phyloP scores from a whole-genome alignment of 2,888 invertebrate genomes.

The Drosophila helvetica region DNA sequence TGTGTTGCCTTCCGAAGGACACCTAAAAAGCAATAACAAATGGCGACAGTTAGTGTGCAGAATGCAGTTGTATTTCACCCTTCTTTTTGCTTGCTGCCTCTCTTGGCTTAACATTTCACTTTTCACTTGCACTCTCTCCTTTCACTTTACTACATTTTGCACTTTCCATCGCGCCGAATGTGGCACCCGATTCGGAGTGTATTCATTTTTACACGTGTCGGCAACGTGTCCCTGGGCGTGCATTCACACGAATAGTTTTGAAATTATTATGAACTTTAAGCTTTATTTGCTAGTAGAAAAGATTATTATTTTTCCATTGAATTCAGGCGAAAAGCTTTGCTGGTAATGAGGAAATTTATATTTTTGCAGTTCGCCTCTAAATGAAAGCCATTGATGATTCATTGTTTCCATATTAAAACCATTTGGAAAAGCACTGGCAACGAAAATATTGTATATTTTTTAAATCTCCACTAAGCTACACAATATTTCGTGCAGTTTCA shows the following conservation, averaged over 20 bases:
- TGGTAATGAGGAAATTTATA: too few relatives aligned
- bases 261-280: conserved; percentile 19
- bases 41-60: conserved; percentile 54
- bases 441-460: background rate
- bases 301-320: background rate
- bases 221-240: conserved; percentile 33
- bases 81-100: too few relatives aligned
- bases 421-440: too few relatives aligned
- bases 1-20: background rate
- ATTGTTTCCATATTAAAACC: too few relatives aligned
- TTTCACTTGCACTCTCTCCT: conserved; percentile 45
- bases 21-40: conserved; percentile 61
- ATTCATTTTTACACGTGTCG: conserved; percentile 35
- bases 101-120: conserved; percentile 43
- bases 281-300: conserved; percentile 15
- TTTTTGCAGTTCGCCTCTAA: too few relatives aligned
- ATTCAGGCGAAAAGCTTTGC: too few relatives aligned
- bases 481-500: too few relatives aligned
- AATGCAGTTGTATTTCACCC: conserved; percentile 33
- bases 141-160: conserved; percentile 28
- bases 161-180: conserved; percentile 24
- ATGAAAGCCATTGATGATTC: too few relatives aligned
- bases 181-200: conserved; percentile 14
- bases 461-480: too few relatives aligned
- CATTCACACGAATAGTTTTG: conserved; percentile 29